Evolutionary conservation across 2,113 vertebrate species (phyloP).

Genomic region (Lycocorax pyrrhopterus): DNA sequence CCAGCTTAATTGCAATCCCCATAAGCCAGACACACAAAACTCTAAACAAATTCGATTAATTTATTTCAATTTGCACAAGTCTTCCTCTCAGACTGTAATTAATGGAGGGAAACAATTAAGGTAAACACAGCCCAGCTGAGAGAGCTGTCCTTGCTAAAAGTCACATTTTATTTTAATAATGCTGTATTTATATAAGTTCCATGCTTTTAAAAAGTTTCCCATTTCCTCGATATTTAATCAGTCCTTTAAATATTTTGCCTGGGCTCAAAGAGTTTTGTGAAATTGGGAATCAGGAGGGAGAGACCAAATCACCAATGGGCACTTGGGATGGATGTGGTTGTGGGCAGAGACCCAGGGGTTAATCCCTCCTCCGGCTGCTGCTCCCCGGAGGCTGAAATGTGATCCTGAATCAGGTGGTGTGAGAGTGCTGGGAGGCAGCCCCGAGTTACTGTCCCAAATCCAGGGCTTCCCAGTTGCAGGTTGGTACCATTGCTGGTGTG

Average conservation of each 20-base stretch:
- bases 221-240: neutral
- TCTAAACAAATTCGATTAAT: constrained; percentile 64
- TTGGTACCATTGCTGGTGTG: neutral
- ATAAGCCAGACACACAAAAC: constrained; percentile 42
- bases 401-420: accelerated
- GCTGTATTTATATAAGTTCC: neutral
- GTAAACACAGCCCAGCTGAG: constrained; percentile 33
- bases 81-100: constrained; percentile 56
- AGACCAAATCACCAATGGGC: accelerated
- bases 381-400: neutral
- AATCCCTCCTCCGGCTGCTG: neutral
- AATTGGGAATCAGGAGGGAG: neutral
- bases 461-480: neutral
- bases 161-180: constrained; percentile 36
- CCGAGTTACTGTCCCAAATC: neutral
- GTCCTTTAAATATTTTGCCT: constrained; percentile 25
- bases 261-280: neutral
- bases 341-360: neutral
- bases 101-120: constrained; percentile 53
- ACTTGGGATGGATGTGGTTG: neutral
- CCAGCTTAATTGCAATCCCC: constrained; percentile 41
- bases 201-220: neutral
- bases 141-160: constrained; percentile 37
- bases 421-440: neutral
- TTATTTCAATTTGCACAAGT: constrained; percentile 62